Percentiles rank a stretch among this genome's conserved stretches.
These are phyloP conservation scores for Lydus trimaculatus DNA, from an alignment of 2,888 invertebrate genomes.

Conservation along the genomic window DNA sequence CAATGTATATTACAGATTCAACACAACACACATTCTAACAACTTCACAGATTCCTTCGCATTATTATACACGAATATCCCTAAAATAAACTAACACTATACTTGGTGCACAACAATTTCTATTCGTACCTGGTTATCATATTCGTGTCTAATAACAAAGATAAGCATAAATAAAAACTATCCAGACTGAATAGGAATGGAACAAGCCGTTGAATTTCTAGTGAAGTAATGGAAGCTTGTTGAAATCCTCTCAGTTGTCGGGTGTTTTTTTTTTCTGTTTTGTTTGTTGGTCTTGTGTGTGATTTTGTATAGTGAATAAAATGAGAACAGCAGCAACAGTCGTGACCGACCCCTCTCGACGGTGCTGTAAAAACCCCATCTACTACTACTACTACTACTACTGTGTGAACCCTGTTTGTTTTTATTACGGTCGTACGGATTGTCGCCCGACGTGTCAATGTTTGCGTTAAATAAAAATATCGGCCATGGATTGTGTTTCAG, in stretches of 20 bases:
- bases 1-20: neutral
- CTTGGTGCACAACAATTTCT: neutral
- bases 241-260: too few relatives aligned
- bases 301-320: neutral
- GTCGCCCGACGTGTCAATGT: conserved; percentile 30
- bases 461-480: conserved; percentile 18
- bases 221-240: neutral
- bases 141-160: neutral
- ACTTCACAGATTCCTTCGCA: neutral
- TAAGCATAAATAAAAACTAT: neutral
- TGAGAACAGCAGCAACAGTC: neutral
- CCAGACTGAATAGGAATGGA: neutral
- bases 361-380: neutral
- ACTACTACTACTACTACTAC: neutral
- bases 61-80: neutral
- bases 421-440: conserved; percentile 35
- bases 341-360: neutral
- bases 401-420: conserved; percentile 27
- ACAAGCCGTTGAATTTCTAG: neutral
- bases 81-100: neutral
- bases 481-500: neutral
- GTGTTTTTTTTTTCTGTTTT: too few relatives aligned
- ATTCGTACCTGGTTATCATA: neutral
- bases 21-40: neutral
- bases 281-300: too few relatives aligned